These are phyloP conservation scores for Plusia festucae DNA, from an alignment of 2,888 invertebrate genomes.

Conservation along the genomic window DNA sequence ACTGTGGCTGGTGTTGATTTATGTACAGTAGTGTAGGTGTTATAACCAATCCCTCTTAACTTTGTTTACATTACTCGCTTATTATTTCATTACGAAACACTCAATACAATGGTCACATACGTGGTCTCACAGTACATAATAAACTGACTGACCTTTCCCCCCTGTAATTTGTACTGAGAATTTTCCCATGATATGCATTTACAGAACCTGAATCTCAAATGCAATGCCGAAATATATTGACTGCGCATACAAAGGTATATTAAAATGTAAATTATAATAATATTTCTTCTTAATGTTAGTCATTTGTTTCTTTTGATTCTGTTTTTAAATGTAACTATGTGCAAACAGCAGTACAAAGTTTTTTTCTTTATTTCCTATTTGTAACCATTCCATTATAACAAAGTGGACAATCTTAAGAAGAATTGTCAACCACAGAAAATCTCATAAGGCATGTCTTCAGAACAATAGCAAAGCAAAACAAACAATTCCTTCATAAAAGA, in stretches of 20 bases:
- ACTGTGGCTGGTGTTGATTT: no score
- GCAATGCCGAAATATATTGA: slow-evolving; percentile 2
- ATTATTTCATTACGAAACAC: slow-evolving; percentile 1
- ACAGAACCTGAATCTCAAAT: slow-evolving; percentile 1
- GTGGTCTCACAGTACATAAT: background rate
- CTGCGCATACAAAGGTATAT: background rate
- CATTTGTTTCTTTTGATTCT: no score
- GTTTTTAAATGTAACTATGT: no score
- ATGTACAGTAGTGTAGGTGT: background rate
- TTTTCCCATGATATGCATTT: background rate
- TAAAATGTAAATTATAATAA: no score
- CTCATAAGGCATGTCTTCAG: slow-evolving; percentile 39
- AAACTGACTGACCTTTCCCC: background rate
- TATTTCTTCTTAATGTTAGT: no score
- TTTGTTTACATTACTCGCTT: background rate
- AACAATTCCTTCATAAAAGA: slow-evolving; percentile 65
- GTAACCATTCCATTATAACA: slow-evolving; percentile 17
- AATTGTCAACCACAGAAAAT: slow-evolving; percentile 40
- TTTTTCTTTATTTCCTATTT: background rate
- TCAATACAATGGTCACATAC: slow-evolving; percentile 1
- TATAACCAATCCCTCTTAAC: background rate
- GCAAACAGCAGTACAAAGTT: no score
- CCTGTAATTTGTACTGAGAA: slow-evolving; percentile 1
- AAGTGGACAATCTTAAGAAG: slow-evolving; percentile 26
- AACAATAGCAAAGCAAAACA: slow-evolving; percentile 59